Base-by-base conservation (phyloP, 2,888 invertebrate genomes). In the Lycocerus yunnanus region DNA sequence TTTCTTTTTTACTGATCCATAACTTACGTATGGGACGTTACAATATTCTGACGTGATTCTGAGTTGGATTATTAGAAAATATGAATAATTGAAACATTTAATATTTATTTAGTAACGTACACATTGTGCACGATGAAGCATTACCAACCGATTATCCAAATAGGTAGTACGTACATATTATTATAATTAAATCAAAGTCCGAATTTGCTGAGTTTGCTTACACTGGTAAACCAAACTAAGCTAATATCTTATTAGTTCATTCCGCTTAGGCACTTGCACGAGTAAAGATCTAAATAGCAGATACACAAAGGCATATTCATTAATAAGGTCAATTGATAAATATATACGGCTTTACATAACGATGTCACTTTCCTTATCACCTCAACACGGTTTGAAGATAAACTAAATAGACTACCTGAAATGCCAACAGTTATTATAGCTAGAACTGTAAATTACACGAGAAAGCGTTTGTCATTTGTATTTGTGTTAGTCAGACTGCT, bases 301-400 rank as follows among this genome's bases (percentile, higher is more conserved):
- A 15, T 18, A 20, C 61, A 18, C 18, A 20, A 18, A 18, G 20
- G 15, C 61, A 63, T 63, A 63, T 63, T 63, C 61, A 63, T 63
- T 14, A 20, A n/a, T 63, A 63, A 63, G 61, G 61, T 63, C 61
- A 63, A 20, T 63, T 63, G 20, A 20, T 43, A 43, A n/a, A 43
- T 43, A 43, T 43, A 43, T 43, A 43, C n/a, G n/a, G n/a, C 43
- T 63, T 63, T 63, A 20, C 61, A 63, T 20, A 63, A 14, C 61
- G 6, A 18, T 20, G 20, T 18, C 16, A 20, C 18, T 16, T 18
- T 63, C 61, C 61, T 63, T 63, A 63, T 63, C 61, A 63, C 16
- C 20, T 63, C 61, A 63, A 63, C 61, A 63, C 61, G n/a, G 16
- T 63, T 63, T 15, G n/a, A 63, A 63, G 61, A 63, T 63, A 63